phyloP scores from a whole-genome alignment of 2,797 vertebrate species.

The Sebastes variabilis region DNA sequence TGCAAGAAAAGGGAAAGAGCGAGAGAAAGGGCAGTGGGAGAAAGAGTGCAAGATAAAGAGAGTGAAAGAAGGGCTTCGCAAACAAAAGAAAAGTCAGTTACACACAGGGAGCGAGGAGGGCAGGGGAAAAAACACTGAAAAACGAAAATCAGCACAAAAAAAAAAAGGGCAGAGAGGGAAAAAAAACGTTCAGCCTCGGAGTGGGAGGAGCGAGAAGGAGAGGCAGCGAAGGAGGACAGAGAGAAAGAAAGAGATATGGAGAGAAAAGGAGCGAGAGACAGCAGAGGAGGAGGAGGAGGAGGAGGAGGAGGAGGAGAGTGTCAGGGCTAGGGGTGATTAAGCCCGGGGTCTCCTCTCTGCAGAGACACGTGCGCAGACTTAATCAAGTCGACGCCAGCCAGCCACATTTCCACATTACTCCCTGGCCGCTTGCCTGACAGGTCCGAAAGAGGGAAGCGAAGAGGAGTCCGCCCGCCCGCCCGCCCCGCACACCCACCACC shows the following conservation, averaged over 20 bases:
- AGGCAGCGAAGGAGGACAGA: conserved; percentile 32
- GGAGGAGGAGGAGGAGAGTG: conserved; percentile 51
- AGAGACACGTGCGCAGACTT: conserved; percentile 84
- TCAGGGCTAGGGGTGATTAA: conserved; percentile 76
- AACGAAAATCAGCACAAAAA: conserved; percentile 56
- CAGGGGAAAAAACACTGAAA: conserved; percentile 37
- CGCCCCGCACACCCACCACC: conserved; percentile 5
- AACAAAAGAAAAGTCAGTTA: conserved; percentile 70
- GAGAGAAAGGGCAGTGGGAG: conserved; percentile 53
- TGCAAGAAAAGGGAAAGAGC: conserved; percentile 42
- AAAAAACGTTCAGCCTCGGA: conserved; percentile 30
- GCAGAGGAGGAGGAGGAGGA: conserved; percentile 14
- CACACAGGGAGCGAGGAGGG: conserved; percentile 43
- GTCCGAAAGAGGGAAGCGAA: conserved; percentile 73
- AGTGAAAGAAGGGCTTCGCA: conserved; percentile 55
- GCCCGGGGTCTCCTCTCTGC: conserved; percentile 79
- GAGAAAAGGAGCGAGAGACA: conserved; percentile 31
- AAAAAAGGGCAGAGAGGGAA: conserved; percentile 1
- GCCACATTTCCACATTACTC: conserved; percentile 80
- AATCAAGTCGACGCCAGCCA: conserved; percentile 84
- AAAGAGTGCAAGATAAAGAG: conserved; percentile 56
- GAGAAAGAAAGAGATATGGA: conserved; percentile 30
- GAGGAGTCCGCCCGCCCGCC: conserved; percentile 54
- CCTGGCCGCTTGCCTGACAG: conserved; percentile 83
- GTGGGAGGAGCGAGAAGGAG: conserved; percentile 54